Conservation (phyloP, 2,797 vertebrate species). For the Ceryle rudis region DNA sequence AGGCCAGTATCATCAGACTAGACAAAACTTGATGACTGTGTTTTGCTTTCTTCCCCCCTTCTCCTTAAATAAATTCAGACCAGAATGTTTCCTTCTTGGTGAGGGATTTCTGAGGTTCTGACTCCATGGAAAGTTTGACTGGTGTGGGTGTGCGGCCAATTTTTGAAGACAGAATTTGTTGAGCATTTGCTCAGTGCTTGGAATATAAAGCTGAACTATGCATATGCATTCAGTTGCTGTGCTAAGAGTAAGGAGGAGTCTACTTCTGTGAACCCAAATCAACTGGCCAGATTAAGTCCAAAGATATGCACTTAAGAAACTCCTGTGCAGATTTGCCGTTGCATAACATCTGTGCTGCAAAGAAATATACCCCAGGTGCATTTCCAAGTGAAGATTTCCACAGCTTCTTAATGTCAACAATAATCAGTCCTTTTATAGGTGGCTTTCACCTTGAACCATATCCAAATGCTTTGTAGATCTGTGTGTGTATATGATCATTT, state of each 20-base stretch:
- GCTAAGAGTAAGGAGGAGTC: neutral
- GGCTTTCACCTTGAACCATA: constrained; percentile 18
- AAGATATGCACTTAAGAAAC: neutral
- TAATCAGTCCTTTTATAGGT: neutral
- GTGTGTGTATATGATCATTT: neutral
- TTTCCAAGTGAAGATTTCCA: constrained; percentile 11
- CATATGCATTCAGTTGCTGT: neutral
- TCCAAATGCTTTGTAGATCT: neutral
- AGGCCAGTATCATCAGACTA: neutral
- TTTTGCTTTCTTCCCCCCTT: neutral
- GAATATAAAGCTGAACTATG: constrained; percentile 6
- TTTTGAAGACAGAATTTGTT: constrained; percentile 33
- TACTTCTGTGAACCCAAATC: neutral
- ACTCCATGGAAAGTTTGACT: constrained; percentile 63
- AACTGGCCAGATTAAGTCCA: neutral
- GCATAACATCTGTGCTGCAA: neutral
- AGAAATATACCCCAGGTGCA: neutral
- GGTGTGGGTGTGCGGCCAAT: neutral
- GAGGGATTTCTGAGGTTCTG: constrained; percentile 34
- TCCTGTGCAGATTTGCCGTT: neutral
- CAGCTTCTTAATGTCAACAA: constrained; percentile 1
- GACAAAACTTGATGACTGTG: constrained; percentile 21
- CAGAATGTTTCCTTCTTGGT: neutral
- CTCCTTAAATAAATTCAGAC: constrained; percentile 24
- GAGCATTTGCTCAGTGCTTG: constrained; percentile 2